phyloP scores from a whole-genome alignment of 2,113 vertebrate genomes.

The Xyliphius kryptos region DNA sequence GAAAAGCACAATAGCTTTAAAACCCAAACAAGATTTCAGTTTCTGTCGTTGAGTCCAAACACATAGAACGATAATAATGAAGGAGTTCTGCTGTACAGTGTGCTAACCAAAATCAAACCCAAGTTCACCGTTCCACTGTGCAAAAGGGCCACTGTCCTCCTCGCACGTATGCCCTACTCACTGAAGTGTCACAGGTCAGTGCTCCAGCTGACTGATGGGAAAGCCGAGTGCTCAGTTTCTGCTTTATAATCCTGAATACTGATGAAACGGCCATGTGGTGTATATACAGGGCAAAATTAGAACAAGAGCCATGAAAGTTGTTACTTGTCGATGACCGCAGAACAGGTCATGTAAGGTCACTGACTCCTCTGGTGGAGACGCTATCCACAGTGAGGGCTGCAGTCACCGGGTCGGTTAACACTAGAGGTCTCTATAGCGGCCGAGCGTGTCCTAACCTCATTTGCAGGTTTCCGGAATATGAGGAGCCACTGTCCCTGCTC shows the following conservation, averaged over 20 bases:
- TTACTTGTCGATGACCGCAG: too few relatives aligned
- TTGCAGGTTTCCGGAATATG: constrained; percentile 47
- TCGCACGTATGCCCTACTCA: constrained; percentile 5
- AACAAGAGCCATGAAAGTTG: not conserved
- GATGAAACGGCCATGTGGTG: constrained; percentile 15
- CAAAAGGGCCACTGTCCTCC: constrained; percentile 18
- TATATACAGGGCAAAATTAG: not conserved
- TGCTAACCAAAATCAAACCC: too few relatives aligned
- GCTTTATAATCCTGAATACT: constrained; percentile 24
- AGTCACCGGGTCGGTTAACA: constrained; percentile 67
- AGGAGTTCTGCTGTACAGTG: too few relatives aligned
- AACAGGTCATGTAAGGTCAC: too few relatives aligned
- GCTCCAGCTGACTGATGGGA: constrained; percentile 4
- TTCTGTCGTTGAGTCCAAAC: constrained; percentile 63
- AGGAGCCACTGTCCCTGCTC: constrained; percentile 34
- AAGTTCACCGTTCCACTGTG: not conserved
- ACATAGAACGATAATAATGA: too few relatives aligned
- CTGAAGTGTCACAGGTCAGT: constrained; percentile 28
- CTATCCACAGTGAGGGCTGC: constrained; percentile 40
- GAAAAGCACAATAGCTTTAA: constrained; percentile 66
- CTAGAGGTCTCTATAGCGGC: constrained; percentile 61
- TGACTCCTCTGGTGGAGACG: too few relatives aligned
- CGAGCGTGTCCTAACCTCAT: constrained; percentile 40
- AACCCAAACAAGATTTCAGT: constrained; percentile 64
- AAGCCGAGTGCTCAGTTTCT: not conserved